These are phyloP conservation scores for Drosophila mimica DNA, from an alignment of 2,888 invertebrate genomes.

Conservation along the genomic window DNA sequence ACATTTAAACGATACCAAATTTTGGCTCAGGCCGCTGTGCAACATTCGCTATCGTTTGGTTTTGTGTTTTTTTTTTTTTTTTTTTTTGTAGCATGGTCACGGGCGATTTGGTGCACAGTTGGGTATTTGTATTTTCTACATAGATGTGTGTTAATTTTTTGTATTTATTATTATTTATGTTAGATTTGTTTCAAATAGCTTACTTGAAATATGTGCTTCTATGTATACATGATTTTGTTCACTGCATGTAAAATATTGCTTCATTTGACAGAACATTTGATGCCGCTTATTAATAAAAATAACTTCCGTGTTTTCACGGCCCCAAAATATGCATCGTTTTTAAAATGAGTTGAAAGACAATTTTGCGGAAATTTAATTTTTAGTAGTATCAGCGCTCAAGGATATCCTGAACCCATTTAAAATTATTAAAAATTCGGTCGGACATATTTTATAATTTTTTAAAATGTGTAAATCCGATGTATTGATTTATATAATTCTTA, in stretches of 20 bases:
- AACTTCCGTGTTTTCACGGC: not conserved
- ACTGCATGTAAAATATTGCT: not conserved
- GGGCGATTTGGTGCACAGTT: slow-evolving; percentile 61
- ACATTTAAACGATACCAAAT: slow-evolving; percentile 35
- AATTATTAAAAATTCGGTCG: too few species aligned
- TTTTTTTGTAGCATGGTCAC: slow-evolving; percentile 60
- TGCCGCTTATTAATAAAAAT: not conserved
- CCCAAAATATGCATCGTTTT: not conserved
- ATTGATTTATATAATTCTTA: not conserved
- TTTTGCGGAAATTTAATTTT: not conserved
- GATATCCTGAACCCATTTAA: too few species aligned
- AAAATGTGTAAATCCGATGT: not conserved
- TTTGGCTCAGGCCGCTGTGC: slow-evolving; percentile 23
- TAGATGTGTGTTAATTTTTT: slow-evolving; percentile 2
- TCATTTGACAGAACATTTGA: not conserved
- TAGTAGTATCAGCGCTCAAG: not conserved
- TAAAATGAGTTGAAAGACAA: not conserved
- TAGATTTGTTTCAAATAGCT: not conserved
- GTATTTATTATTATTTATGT: not conserved
- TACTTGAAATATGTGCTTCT: not conserved
- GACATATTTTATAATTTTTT: not conserved
- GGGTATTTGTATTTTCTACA: slow-evolving; percentile 11
- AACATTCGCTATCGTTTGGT: slow-evolving; percentile 40
- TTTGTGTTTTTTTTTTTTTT: slow-evolving; percentile 20
- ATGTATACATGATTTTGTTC: not conserved